Evolutionary conservation across 2,797 vertebrate species (phyloP), one percentile per base, ranked within the genome.

Genomic region (Channa striata): DNA sequence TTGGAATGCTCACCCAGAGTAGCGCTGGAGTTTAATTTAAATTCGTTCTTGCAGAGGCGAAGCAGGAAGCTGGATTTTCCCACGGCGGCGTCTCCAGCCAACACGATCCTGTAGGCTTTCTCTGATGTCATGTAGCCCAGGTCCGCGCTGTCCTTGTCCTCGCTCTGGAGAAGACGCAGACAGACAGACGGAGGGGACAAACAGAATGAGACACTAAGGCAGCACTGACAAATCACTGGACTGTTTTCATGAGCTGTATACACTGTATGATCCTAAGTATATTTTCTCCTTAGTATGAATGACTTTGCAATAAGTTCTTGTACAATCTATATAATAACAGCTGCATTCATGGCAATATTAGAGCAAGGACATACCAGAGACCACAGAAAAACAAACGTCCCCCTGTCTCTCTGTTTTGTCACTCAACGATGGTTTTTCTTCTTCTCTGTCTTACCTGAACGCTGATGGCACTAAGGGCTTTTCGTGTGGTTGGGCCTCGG

Each of bases 41-140:
- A 99, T 88, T 99, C 96, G 13, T 99, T 99, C 93, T 98, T 98
- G 93, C 97, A 99, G 79, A 99, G 95, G 46, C 98, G 95, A 68
- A 95, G 93, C 68, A 99, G 95, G 85, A 99, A 99, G 89, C 98
- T 98, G 68, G 97, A 98, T 86, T 99, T 99, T 51, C 98, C 98
- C 75, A 99, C 97, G 0, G 97, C 96, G 30, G 97, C 97, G 0
- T 99, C 97, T 62, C 97, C 97, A 2, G 96, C 96, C 75, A 99
- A 91, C 59, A 99, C 96, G 3, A 99, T 96, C 92, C 96, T 97
- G 89, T 96, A 97, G 42, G 96, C 92, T 68, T 96, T 98, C 72
- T 97, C 96, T 13, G 96, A 95, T 0, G 90, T 81, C 88, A 89
- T 90, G 84, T 87, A 91, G 64, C 91, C 90, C 61, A 87, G 69